Evolutionary conservation across 30 jellyfish, hydroid and myxozoan genomes (phyloP).

Genomic region (Cassiopea xamachana): DNA sequence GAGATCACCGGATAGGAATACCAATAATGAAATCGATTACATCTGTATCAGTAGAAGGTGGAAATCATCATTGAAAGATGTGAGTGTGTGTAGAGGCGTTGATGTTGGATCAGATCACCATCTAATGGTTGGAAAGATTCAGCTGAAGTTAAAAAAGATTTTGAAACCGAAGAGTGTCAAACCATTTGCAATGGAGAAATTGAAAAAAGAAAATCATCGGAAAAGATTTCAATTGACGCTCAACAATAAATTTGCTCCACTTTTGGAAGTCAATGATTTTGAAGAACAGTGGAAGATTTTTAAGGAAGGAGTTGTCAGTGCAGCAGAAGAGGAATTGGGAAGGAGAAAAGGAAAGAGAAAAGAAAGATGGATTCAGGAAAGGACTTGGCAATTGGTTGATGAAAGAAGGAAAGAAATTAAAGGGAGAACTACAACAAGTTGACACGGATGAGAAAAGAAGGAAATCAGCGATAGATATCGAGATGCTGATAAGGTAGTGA

Average conservation of each 20-base stretch:
- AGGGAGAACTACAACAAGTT: background rate
- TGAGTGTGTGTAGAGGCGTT: conserved; percentile 11
- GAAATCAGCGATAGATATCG: background rate
- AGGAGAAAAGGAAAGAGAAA: background rate
- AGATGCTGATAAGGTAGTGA: background rate
- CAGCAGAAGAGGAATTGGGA: conserved; percentile 8
- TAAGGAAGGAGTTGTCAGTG: background rate
- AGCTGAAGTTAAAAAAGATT: conserved; percentile 8
- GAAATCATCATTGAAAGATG: background rate
- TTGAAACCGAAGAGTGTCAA: background rate
- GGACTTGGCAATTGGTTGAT: too few relatives aligned
- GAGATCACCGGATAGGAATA: conserved; percentile 8
- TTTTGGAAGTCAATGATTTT: background rate
- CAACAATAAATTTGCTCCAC: background rate
- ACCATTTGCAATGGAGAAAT: conserved; percentile 7
- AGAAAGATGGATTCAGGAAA: too few relatives aligned
- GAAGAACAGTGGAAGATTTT: background rate
- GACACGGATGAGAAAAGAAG: background rate
- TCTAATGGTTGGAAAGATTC: background rate
- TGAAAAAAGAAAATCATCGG: background rate
- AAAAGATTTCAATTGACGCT: background rate
- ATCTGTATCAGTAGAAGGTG: background rate
- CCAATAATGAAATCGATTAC: background rate
- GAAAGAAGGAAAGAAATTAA: too few relatives aligned
- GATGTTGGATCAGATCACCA: conserved; percentile 41